phyloP scores from a whole-genome alignment of 2,797 vertebrate species.

The Arnoldichthys spilopterus region DNA sequence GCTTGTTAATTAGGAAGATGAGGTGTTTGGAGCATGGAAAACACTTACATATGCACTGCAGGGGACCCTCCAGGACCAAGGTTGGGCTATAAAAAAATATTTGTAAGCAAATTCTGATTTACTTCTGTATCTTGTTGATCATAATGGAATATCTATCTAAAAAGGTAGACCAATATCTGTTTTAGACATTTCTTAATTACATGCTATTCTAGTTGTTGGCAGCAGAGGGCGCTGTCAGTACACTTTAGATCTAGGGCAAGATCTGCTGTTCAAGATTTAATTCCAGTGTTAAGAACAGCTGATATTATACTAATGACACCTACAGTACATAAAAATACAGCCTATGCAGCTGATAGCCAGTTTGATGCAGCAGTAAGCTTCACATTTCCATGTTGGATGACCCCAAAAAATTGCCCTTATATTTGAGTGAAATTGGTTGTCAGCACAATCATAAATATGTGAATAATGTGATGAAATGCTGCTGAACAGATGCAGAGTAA shows the following conservation, averaged over 20 bases:
- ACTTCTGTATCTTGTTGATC: neutral
- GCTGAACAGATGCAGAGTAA: constrained; percentile 1
- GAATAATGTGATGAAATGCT: neutral
- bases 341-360: neutral
- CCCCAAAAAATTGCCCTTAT: neutral
- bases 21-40: too few relatives aligned
- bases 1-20: too few relatives aligned
- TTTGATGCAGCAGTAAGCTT: neutral
- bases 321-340: constrained; percentile 12
- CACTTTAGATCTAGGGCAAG: neutral
- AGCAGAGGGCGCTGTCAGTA: constrained; percentile 52
- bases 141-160: too few relatives aligned
- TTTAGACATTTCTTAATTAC: neutral
- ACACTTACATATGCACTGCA: too few relatives aligned
- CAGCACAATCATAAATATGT: neutral
- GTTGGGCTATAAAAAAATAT: neutral
- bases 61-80: too few relatives aligned
- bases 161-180: too few relatives aligned
- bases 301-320: constrained; percentile 15
- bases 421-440: neutral
- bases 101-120: neutral
- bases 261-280: neutral
- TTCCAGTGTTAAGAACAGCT: constrained; percentile 16
- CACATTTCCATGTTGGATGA: neutral
- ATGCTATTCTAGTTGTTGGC: constrained; percentile 12